Conservation (phyloP, 2,113 vertebrate species). For the Brachypteracias leptosomus region DNA sequence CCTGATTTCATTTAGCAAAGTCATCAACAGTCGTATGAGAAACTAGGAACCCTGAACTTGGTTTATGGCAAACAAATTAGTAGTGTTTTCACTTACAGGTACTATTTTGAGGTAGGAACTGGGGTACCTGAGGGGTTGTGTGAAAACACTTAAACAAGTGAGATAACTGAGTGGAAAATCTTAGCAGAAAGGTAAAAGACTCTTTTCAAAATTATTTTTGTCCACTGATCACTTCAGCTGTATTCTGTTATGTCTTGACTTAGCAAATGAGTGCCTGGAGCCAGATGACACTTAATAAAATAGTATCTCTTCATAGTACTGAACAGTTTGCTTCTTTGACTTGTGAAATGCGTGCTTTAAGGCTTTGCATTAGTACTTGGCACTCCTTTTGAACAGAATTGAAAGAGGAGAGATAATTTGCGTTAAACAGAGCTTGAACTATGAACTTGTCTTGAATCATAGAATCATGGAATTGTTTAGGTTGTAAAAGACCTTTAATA, state of each 20-base stretch:
- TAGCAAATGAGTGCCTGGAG: background rate
- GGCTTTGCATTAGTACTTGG: background rate
- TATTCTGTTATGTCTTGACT: background rate
- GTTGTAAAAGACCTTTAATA: background rate
- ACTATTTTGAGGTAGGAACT: background rate
- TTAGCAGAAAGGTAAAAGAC: background rate
- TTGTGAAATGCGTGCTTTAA: background rate
- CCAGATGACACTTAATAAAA: background rate
- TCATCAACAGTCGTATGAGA: background rate
- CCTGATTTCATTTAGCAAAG: slow-evolving; percentile 13
- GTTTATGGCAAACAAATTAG: background rate
- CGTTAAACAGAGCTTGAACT: background rate
- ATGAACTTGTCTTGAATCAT: background rate
- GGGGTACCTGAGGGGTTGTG: background rate
- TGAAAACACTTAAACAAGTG: background rate
- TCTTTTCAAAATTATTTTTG: background rate
- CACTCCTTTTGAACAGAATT: background rate
- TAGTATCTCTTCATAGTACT: background rate
- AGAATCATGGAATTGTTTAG: background rate
- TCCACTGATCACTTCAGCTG: background rate
- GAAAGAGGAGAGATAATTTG: background rate
- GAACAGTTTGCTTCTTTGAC: background rate
- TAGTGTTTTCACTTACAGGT: background rate
- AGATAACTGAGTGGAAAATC: background rate
- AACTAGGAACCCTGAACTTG: background rate